These are phyloP conservation scores for Pseudochromis fuscus DNA, from an alignment of 2,797 vertebrate species.

Conservation along the genomic window DNA sequence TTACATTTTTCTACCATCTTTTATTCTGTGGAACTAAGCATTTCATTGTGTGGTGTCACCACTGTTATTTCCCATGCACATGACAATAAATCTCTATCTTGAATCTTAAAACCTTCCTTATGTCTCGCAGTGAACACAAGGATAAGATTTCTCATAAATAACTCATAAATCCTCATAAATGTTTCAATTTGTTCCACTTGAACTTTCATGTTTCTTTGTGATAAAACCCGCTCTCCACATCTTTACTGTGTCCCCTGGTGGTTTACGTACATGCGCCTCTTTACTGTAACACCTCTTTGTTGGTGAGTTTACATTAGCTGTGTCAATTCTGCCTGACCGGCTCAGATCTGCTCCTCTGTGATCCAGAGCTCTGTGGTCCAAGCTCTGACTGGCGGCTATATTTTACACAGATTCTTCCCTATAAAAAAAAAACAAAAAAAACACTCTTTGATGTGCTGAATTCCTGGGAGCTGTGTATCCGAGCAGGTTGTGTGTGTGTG, in stretches of 20 bases:
- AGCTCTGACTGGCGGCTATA: slow-evolving; percentile 38
- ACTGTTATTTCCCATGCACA: too few species aligned
- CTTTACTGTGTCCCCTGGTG: neutral
- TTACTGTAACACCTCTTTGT: slow-evolving; percentile 11
- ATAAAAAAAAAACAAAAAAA: slow-evolving; percentile 21
- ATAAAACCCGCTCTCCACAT: neutral
- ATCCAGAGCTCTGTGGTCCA: slow-evolving; percentile 31
- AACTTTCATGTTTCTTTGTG: slow-evolving; percentile 7
- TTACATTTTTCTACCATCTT: too few species aligned
- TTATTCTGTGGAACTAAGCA: too few species aligned
- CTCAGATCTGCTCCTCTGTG: slow-evolving; percentile 24
- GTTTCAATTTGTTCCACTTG: neutral
- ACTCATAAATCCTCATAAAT: too few species aligned
- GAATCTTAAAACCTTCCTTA: too few species aligned
- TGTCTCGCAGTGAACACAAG: neutral
- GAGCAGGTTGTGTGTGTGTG: slow-evolving; percentile 27
- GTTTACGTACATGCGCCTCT: neutral
- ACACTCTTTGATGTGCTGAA: slow-evolving; percentile 66
- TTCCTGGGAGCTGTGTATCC: slow-evolving; percentile 59
- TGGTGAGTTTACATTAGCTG: slow-evolving; percentile 21
- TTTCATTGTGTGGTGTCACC: too few species aligned
- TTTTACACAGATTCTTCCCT: slow-evolving; percentile 50
- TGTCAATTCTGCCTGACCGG: slow-evolving; percentile 12
- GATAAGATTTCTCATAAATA: neutral
- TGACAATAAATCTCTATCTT: too few species aligned